Evolutionary conservation across 2,888 invertebrate species (phyloP).

Genomic region (Melolontha melolontha): DNA sequence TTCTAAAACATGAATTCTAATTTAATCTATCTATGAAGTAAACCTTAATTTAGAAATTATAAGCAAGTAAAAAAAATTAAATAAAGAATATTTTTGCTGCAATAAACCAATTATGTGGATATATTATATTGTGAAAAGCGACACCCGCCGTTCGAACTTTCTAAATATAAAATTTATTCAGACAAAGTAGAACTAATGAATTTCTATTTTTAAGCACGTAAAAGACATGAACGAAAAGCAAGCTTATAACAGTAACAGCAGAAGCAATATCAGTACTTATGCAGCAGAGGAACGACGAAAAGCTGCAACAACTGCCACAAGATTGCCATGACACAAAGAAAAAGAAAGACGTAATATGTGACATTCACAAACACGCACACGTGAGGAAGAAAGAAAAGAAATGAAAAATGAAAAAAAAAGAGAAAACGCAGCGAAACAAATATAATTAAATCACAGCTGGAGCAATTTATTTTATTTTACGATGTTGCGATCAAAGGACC

Average conservation of each 20-base stretch:
- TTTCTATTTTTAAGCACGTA: slow-evolving; percentile 39
- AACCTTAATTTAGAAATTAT: no score
- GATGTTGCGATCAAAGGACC: slow-evolving; percentile 48
- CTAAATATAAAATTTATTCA: slow-evolving; percentile 45
- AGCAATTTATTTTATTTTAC: slow-evolving; percentile 49
- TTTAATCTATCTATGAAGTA: no score
- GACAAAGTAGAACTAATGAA: slow-evolving; percentile 45
- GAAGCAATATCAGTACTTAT: background rate
- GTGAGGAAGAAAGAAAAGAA: slow-evolving; percentile 9
- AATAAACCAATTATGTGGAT: no score
- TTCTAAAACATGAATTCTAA: no score
- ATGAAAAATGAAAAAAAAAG: slow-evolving; percentile 11
- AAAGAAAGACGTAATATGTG: no score
- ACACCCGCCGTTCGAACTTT: slow-evolving; percentile 24
- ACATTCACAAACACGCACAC: background rate
- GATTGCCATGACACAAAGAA: no score
- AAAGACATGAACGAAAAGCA: slow-evolving; percentile 32
- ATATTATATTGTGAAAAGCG: background rate
- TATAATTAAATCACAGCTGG: slow-evolving; percentile 49
- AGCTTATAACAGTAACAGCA: slow-evolving; percentile 13
- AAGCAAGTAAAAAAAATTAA: no score
- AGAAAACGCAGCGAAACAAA: slow-evolving; percentile 29
- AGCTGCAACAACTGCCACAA: no score
- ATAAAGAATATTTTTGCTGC: no score
- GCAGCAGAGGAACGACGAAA: no score